phyloP scores from a whole-genome alignment of 2,888 invertebrate genomes.

The Trissolcus japonicus region DNA sequence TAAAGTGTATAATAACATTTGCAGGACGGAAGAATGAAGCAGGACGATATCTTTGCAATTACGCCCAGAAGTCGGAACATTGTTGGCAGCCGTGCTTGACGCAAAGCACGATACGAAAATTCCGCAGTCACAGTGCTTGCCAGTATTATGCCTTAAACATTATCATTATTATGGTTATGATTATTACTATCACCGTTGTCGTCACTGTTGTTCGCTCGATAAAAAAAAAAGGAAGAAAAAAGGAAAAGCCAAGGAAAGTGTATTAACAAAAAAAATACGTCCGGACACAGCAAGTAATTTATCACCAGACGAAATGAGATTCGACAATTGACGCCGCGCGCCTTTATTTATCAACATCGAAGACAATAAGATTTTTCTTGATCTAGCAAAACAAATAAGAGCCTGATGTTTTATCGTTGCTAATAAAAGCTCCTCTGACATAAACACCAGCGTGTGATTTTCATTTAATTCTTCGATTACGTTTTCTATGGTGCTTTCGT shows the following conservation, averaged over 20 bases:
- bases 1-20: slow-evolving; percentile 54
- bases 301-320: slow-evolving; percentile 50
- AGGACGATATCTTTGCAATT: slow-evolving; percentile 57
- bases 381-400: slow-evolving; percentile 39
- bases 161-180: slow-evolving; percentile 52
- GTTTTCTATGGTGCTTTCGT: slow-evolving; percentile 19
- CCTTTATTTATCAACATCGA: slow-evolving; percentile 56
- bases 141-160: slow-evolving; percentile 60
- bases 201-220: slow-evolving; percentile 35
- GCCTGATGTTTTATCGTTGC: slow-evolving; percentile 35
- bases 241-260: slow-evolving; percentile 16
- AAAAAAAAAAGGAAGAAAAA: slow-evolving; percentile 14
- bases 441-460: slow-evolving; percentile 34
- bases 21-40: slow-evolving; percentile 50
- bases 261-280: slow-evolving; percentile 21
- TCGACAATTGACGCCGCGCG: slow-evolving; percentile 37
- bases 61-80: slow-evolving; percentile 53
- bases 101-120: slow-evolving; percentile 58
- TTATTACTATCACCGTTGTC: slow-evolving; percentile 50
- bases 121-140: slow-evolving; percentile 58
- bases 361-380: slow-evolving; percentile 55
- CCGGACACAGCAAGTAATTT: slow-evolving; percentile 21
- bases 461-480: slow-evolving; percentile 36
- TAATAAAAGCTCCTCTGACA: slow-evolving; percentile 39
- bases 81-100: slow-evolving; percentile 59